These are phyloP conservation scores for Paedocypris sp. DNA, from an alignment of 2,113 vertebrate genomes.

Conservation along the genomic window DNA sequence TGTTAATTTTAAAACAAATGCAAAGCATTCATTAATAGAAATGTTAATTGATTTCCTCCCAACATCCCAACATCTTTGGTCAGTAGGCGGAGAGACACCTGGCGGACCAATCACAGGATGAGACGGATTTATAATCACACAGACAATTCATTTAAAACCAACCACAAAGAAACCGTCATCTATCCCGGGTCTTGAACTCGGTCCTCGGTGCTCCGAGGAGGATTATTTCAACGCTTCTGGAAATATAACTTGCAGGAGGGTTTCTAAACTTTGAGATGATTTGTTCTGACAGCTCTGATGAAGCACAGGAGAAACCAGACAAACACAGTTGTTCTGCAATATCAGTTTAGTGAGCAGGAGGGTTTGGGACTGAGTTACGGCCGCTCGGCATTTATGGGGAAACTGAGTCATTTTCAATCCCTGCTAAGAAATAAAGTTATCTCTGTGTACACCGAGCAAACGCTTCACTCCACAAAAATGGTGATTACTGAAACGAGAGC, in stretches of 20 bases:
- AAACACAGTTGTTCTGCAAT: constrained; percentile 61
- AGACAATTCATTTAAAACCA: too few species aligned
- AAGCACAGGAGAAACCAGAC: constrained; percentile 32
- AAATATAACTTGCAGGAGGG: constrained; percentile 16
- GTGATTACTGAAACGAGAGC: constrained; percentile 85
- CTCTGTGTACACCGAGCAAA: constrained; percentile 91
- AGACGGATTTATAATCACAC: too few species aligned
- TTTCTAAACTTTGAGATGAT: not conserved
- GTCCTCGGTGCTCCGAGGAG: too few species aligned
- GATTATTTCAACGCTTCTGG: too few species aligned
- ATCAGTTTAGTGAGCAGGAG: constrained; percentile 67
- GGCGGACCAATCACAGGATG: too few species aligned
- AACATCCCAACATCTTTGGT: too few species aligned
- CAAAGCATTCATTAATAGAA: too few species aligned
- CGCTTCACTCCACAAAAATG: constrained; percentile 98
- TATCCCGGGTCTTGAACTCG: too few species aligned
- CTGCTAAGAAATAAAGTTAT: constrained; percentile 99
- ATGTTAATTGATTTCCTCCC: too few species aligned
- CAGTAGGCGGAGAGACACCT: too few species aligned
- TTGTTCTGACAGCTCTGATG: constrained; percentile 11
- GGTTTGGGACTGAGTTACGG: constrained; percentile 78
- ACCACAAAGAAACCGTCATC: too few species aligned
- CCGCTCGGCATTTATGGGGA: constrained; percentile 89
- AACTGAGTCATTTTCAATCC: constrained; percentile 96
- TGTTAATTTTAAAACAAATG: too few species aligned